phyloP scores from a whole-genome alignment of 1,140 invertebrate species.

The Psilanteris sp. region DNA sequence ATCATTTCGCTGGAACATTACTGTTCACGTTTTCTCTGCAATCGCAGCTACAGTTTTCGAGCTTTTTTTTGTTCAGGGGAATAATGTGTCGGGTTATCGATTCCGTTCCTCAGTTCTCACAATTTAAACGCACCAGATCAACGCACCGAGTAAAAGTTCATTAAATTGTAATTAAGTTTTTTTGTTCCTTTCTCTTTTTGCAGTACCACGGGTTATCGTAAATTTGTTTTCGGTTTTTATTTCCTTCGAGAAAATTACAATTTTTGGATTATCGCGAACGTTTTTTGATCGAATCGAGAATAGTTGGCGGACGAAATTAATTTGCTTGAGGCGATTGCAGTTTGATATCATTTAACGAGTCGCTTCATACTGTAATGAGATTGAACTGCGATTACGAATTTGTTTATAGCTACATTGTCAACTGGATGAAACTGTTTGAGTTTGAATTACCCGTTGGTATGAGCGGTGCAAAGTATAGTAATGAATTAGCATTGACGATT shows the following conservation, averaged over 20 bases:
- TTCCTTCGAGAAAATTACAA: no score
- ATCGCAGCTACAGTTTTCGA: conserved; percentile 39
- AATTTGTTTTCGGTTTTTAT: not conserved
- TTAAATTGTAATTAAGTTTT: no score
- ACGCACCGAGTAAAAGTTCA: not conserved
- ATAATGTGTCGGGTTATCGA: conserved; percentile 23
- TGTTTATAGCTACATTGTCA: conserved; percentile 27
- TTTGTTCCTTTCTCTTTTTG: no score
- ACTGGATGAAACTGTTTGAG: conserved; percentile 12
- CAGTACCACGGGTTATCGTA: no score
- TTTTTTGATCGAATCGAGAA: conserved; percentile 26
- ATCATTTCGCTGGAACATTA: conserved; percentile 35
- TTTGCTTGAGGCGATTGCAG: conserved; percentile 32
- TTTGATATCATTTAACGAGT: conserved; percentile 30
- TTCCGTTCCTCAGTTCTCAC: not conserved
- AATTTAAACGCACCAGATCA: not conserved
- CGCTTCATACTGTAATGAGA: conserved; percentile 32
- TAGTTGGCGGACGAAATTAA: conserved; percentile 17
- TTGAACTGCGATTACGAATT: conserved; percentile 39
- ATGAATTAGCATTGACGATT: conserved; percentile 21
- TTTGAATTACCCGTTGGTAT: conserved; percentile 14
- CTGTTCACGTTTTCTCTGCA: conserved; percentile 24
- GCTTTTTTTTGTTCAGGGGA: conserved; percentile 42
- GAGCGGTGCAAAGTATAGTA: conserved; percentile 33
- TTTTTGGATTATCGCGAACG: not conserved